A percentile compares a stretch with the other conserved stretches of the same genome.
phyloP scores from a whole-genome alignment of 2,888 invertebrate genomes.

The Callyntrura sp. region DNA sequence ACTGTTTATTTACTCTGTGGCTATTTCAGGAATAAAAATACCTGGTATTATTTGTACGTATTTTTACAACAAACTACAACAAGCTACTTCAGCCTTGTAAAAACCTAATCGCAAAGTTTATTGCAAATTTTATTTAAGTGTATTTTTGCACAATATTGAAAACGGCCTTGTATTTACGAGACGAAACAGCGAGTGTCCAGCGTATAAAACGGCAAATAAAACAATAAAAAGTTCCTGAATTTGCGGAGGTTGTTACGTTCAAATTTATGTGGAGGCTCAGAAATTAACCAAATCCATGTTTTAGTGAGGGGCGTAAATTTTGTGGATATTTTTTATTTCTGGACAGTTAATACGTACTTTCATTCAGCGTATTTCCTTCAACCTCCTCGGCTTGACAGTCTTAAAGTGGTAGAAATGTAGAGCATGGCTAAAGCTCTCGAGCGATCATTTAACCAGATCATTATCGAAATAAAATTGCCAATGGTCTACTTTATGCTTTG shows the following conservation, averaged over 20 bases:
- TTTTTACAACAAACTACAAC: not conserved
- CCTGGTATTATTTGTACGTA: not conserved
- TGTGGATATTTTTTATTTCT: too few relatives aligned
- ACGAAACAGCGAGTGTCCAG: not conserved
- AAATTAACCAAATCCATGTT: not conserved
- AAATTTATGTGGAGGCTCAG: not conserved
- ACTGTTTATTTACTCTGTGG: not conserved
- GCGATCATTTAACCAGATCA: too few relatives aligned
- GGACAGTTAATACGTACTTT: not conserved
- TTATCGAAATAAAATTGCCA: too few relatives aligned
- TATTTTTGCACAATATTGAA: constrained; percentile 27
- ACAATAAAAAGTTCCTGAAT: constrained; percentile 62
- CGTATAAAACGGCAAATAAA: constrained; percentile 57
- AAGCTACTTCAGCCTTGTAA: not conserved
- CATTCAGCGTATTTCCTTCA: not conserved
- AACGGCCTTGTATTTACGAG: constrained; percentile 31
- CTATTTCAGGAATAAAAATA: not conserved
- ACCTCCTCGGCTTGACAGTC: not conserved
- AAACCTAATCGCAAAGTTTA: constrained; percentile 52
- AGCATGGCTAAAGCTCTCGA: too few relatives aligned
- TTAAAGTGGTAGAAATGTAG: too few relatives aligned
- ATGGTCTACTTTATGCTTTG: too few relatives aligned
- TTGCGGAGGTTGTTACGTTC: constrained; percentile 5
- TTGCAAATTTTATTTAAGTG: constrained; percentile 22
- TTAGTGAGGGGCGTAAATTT: not conserved